These are phyloP conservation scores for Blomia tropicalis DNA, from an alignment of 2,888 invertebrate species.

Conservation along the genomic window DNA sequence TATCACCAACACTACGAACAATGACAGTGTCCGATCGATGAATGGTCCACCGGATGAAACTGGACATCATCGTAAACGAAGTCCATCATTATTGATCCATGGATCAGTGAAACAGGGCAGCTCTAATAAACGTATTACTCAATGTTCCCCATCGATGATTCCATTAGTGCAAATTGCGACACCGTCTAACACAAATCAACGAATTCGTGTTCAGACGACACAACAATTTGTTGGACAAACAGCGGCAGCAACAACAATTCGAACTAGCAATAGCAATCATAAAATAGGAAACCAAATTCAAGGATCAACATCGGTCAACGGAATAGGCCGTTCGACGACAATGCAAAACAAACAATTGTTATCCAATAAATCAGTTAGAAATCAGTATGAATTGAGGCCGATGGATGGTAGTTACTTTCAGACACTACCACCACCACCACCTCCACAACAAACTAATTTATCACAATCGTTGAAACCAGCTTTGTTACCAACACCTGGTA, in stretches of 20 bases:
- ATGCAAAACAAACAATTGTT: too few species aligned
- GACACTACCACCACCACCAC: too few species aligned
- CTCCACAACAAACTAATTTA: not conserved
- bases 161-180: not conserved
- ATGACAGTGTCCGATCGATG: not conserved
- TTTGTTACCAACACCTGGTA: not conserved
- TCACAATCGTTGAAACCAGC: not conserved
- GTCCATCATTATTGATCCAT: not conserved
- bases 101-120: not conserved
- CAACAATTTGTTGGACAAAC: not conserved
- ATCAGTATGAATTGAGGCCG: slow-evolving; percentile 1
- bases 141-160: not conserved
- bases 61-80: too few species aligned
- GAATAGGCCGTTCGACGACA: too few species aligned
- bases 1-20: not conserved
- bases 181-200: too few species aligned
- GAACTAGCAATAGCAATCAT: not conserved
- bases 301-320: not conserved
- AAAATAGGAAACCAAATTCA: too few species aligned
- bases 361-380: too few species aligned
- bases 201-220: too few species aligned
- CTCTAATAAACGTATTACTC: not conserved
- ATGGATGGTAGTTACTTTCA: not conserved
- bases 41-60: not conserved
- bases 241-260: not conserved